Evolutionary conservation across 2,113 vertebrate species (phyloP).

Genomic region (Enhydra lutris): DNA sequence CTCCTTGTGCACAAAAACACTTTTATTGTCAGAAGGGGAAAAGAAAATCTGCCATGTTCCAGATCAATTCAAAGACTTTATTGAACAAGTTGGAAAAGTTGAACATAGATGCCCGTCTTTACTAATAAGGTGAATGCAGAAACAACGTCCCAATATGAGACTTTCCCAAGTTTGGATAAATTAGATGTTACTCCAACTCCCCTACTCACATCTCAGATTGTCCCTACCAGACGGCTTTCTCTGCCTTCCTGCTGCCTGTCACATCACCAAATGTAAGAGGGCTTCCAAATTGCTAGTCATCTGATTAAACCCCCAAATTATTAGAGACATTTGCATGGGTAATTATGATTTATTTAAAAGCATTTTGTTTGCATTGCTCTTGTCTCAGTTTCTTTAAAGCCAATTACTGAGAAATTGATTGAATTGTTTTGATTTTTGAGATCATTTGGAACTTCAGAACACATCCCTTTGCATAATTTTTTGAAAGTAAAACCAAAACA

Average conservation of each 20-base stretch:
- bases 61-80: not conserved
- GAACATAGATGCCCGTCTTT: not conserved
- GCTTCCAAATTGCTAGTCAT: constrained; percentile 71
- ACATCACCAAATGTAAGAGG: constrained; percentile 6
- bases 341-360: constrained; percentile 83
- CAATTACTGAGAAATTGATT: constrained; percentile 78
- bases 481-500: constrained; percentile 45
- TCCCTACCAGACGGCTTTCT: not conserved
- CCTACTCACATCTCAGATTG: not conserved
- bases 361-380: constrained; percentile 78
- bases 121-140: not conserved
- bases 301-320: constrained; percentile 78
- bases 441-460: constrained; percentile 73
- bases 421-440: constrained; percentile 76
- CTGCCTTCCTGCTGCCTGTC: not conserved
- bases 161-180: not conserved
- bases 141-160: not conserved
- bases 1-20: not conserved
- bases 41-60: constrained; percentile 9
- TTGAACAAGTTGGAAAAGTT: not conserved
- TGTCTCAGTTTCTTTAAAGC: constrained; percentile 76
- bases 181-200: not conserved
- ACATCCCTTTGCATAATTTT: constrained; percentile 35
- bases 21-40: constrained; percentile 27
- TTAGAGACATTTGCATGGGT: constrained; percentile 76